Evolutionary conservation across 2,797 vertebrate genomes (phyloP), one percentile per base, ranked within the genome.

Genomic region (Acrossocheilus wenchowensis): DNA sequence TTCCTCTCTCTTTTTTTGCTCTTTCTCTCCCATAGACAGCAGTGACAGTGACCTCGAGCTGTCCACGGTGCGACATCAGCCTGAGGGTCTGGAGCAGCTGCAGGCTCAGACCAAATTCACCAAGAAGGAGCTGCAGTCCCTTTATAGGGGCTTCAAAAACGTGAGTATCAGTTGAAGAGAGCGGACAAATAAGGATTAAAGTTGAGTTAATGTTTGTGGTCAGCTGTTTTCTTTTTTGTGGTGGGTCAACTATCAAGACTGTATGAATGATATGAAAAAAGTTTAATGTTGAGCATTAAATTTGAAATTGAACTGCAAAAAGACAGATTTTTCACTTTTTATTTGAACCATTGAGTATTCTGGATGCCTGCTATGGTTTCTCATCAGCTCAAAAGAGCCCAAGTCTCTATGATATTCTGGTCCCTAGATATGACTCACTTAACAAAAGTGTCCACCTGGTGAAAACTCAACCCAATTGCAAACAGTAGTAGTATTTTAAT

Each of bases 101-200:
- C 97, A 98, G 94, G 94, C 96, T 6, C 96, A 95, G 92, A 99
- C 98, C 92, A 98, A 97, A 90, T 99, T 99, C 94, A 97, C 96
- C 94, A 97, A 97, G 95, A 97, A 95, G 90, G 98, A 99, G 94
- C 95, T 98, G 23, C 98, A 97, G 89, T 97, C 97, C 2, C 96
- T 99, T 43, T 99, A 99, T 91, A 94, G 98, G 7, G 97, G 98
- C 89, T 99, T 99, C 90, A 99, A 99, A 91, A 97, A 94, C 0
- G 96, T 97, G 92, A 95, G 96, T 19, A 48, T 92, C 43, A 39
- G 30, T 43, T 19, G 11, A 48, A 34, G 3, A 21, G n/a, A 41
- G 4, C 0, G 43, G 19, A 0, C 2, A 69, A 52, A 34, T 15
- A 23, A 45, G 26, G 10, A 19, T 7, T 81, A 3, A 6, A 21